These are phyloP conservation scores for Nesidiocoris tenuis DNA, from an alignment of 2,888 invertebrate species.

Conservation along the genomic window DNA sequence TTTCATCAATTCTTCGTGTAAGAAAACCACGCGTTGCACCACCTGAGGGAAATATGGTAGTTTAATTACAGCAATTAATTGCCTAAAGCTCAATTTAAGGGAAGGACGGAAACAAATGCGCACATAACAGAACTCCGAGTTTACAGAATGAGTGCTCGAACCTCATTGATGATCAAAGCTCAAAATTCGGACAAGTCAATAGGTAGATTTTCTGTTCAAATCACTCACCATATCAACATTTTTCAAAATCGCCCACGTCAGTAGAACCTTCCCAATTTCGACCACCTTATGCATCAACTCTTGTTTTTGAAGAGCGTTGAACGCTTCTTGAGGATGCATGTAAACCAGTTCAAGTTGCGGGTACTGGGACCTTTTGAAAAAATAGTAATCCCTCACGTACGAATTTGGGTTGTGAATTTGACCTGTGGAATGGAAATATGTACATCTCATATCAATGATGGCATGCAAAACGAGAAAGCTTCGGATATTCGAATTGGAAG, in stretches of 20 bases:
- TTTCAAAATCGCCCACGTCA: conserved; percentile 88
- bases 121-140: too few relatives aligned
- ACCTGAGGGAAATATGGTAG: conserved; percentile 67
- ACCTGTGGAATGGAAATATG: conserved; percentile 65
- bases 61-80: too few relatives aligned
- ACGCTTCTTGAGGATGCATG: conserved; percentile 90
- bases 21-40: conserved; percentile 94
- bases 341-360: conserved; percentile 92
- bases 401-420: conserved; percentile 94
- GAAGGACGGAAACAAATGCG: too few relatives aligned
- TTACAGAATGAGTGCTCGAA: too few relatives aligned
- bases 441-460: too few relatives aligned
- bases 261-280: conserved; percentile 91
- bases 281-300: conserved; percentile 92
- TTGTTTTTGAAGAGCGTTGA: conserved; percentile 83
- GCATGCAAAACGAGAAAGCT: too few relatives aligned
- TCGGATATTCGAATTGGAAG: too few relatives aligned
- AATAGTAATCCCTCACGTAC: conserved; percentile 93
- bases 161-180: too few relatives aligned
- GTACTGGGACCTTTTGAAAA: conserved; percentile 95
- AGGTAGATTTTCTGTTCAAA: too few relatives aligned
- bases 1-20: conserved; percentile 98
- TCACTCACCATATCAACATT: conserved; percentile 85
- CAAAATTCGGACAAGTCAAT: too few relatives aligned
- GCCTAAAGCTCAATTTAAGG: too few relatives aligned